Percentiles rank a stretch among this genome's conserved stretches.
These are phyloP conservation scores for Eretmochelys imbricata DNA, from an alignment of 2,113 vertebrate genomes.

Conservation along the genomic window DNA sequence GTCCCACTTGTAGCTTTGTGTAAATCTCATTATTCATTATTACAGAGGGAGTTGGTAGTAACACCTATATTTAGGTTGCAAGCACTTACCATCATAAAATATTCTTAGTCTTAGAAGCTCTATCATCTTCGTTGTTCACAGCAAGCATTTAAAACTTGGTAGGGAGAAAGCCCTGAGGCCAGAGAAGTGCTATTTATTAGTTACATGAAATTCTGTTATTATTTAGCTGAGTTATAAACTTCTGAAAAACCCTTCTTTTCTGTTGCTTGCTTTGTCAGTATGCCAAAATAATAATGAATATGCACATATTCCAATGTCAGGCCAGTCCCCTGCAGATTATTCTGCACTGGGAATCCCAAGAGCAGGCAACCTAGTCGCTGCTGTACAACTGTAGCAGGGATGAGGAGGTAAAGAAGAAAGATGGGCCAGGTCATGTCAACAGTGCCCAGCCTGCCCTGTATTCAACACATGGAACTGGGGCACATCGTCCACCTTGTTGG, in stretches of 20 bases:
- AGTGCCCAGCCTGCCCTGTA: not conserved
- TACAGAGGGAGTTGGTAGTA: not conserved
- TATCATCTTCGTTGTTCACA: not conserved
- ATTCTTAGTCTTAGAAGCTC: not conserved
- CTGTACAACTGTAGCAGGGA: not conserved
- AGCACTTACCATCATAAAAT: not conserved
- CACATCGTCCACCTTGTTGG: not conserved
- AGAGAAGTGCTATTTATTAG: rapidly evolving
- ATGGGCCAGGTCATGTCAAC: not conserved
- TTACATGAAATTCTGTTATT: rapidly evolving
- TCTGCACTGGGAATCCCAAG: not conserved
- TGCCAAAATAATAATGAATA: not conserved
- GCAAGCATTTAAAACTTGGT: not conserved
- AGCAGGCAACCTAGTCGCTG: not conserved
- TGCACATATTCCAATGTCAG: not conserved
- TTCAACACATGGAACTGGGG: not conserved
- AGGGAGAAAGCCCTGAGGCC: not conserved
- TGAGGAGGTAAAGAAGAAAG: not conserved
- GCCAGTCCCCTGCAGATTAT: not conserved
- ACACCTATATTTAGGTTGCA: not conserved
- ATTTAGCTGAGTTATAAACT: not conserved
- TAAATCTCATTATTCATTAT: not conserved
- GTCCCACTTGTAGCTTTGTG: not conserved
- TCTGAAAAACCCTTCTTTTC: rapidly evolving
- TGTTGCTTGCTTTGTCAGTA: not conserved